phyloP scores from a whole-genome alignment of 2,113 vertebrate species.

The Hippocampus zosterae region DNA sequence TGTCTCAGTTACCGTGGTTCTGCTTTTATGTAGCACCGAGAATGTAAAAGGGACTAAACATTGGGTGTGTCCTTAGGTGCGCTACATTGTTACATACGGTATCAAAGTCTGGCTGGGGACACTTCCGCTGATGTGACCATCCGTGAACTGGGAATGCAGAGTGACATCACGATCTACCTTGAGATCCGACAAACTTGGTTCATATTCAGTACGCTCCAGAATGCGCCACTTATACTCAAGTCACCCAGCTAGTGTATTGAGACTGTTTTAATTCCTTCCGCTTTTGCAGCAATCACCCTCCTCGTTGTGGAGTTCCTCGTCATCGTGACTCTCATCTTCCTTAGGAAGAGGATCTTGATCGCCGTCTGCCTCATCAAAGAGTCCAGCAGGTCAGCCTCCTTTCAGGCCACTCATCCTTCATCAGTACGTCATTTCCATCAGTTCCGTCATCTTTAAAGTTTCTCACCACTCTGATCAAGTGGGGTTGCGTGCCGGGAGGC shows the following conservation, averaged over 20 bases:
- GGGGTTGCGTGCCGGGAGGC: too few species aligned
- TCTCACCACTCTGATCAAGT: too few species aligned
- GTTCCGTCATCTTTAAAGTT: too few species aligned
- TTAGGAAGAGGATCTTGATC: slow-evolving; percentile 88
- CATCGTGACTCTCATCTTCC: slow-evolving; percentile 88
- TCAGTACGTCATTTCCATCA: too few species aligned
- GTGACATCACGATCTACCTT: slow-evolving; percentile 84
- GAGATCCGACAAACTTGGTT: slow-evolving; percentile 92
- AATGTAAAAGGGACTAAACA: neutral
- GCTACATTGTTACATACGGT: slow-evolving; percentile 91
- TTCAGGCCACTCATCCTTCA: neutral
- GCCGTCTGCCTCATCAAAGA: slow-evolving; percentile 94
- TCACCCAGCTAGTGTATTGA: neutral
- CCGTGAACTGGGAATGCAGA: slow-evolving; percentile 88
- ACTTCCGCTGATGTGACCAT: slow-evolving; percentile 81
- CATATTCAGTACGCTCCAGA: slow-evolving; percentile 81
- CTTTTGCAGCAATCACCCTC: slow-evolving; percentile 85
- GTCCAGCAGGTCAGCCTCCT: slow-evolving; percentile 81
- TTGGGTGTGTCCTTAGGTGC: slow-evolving; percentile 72
- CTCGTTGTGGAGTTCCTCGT: slow-evolving; percentile 83
- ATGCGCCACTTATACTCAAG: neutral
- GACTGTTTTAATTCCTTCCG: neutral
- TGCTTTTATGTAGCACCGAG: neutral
- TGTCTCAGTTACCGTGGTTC: neutral
- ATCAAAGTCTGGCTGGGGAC: slow-evolving; percentile 69